phyloP scores from a whole-genome alignment of 92 coral and sea anemone genomes.

The Virgularia gustaviana region DNA sequence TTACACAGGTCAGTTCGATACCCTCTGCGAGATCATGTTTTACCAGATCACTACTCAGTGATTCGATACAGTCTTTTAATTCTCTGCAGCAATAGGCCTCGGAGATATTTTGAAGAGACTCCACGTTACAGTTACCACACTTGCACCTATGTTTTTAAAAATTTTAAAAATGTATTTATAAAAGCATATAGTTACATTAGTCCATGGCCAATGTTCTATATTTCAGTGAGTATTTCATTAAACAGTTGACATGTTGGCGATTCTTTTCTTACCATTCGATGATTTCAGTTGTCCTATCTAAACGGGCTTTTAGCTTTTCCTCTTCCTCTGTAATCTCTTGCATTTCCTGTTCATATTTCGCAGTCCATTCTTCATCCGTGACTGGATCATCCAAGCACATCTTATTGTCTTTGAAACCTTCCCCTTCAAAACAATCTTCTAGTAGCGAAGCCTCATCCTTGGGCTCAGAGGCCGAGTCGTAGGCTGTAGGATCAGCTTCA shows the following conservation, averaged over 20 bases:
- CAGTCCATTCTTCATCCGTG: slow-evolving; percentile 49
- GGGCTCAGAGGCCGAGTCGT: too few species aligned
- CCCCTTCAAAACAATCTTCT: too few species aligned
- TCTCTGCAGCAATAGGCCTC: slow-evolving; percentile 59
- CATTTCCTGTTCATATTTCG: slow-evolving; percentile 40
- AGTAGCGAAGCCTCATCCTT: too few species aligned
- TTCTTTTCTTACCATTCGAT: slow-evolving; percentile 47
- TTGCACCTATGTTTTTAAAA: too few species aligned
- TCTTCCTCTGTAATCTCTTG: slow-evolving; percentile 30
- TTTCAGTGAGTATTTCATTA: too few species aligned
- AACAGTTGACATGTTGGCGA: too few species aligned
- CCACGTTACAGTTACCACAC: slow-evolving; percentile 44
- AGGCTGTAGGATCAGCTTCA: too few species aligned
- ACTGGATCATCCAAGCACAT: slow-evolving; percentile 55
- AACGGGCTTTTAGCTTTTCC: slow-evolving; percentile 10
- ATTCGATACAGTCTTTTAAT: slow-evolving; percentile 49
- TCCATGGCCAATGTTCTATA: too few species aligned
- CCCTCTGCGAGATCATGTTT: slow-evolving; percentile 38
- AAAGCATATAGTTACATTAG: too few species aligned
- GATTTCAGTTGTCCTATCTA: slow-evolving; percentile 33
- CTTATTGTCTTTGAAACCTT: too few species aligned
- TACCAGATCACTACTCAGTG: slow-evolving; percentile 43
- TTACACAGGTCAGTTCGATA: slow-evolving; percentile 17
- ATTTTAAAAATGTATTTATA: too few species aligned
- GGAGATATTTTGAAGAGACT: slow-evolving; percentile 41